Conservation (phyloP, 1,140 invertebrate genomes). For the Drosophila paulistorum region DNA sequence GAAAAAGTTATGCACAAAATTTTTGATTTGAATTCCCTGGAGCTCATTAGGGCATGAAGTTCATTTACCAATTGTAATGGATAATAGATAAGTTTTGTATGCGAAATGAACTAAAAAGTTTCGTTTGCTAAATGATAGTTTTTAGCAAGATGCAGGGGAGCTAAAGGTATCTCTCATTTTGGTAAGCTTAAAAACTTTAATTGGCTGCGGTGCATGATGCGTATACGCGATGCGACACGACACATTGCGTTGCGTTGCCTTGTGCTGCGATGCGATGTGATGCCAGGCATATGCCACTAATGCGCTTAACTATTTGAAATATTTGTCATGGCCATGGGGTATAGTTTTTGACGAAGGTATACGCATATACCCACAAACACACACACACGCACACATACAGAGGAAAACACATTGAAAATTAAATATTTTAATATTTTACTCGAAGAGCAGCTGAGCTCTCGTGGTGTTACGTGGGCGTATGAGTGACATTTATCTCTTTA, state of each 20-base stretch:
- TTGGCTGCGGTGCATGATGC: slow-evolving; percentile 75
- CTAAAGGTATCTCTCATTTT: not conserved
- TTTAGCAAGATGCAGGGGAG: slow-evolving; percentile 24
- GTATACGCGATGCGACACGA: slow-evolving; percentile 62
- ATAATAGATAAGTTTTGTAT: slow-evolving; percentile 61
- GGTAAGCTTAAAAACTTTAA: slow-evolving; percentile 73
- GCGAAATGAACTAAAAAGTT: slow-evolving; percentile 5
- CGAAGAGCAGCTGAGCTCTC: slow-evolving; percentile 48
- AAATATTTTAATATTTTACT: slow-evolving; percentile 70
- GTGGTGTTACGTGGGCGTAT: slow-evolving; percentile 46
- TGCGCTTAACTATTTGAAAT: slow-evolving; percentile 82
- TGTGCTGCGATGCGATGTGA: slow-evolving; percentile 34
- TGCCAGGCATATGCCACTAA: slow-evolving; percentile 76
- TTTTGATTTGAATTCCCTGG: slow-evolving; percentile 58
- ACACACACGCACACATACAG: not conserved
- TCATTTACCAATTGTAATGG: slow-evolving; percentile 79
- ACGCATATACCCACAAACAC: slow-evolving; percentile 22
- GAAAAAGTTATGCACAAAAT: slow-evolving; percentile 38
- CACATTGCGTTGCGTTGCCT: not conserved
- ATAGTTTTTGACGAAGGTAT: slow-evolving; percentile 52
- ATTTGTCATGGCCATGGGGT: slow-evolving; percentile 56
- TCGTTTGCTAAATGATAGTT: not conserved
- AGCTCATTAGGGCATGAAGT: slow-evolving; percentile 78
- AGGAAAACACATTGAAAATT: slow-evolving; percentile 41
- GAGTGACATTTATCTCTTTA: slow-evolving; percentile 81